A percentile compares a stretch with the other conserved stretches of the same genome.
phyloP scores from a whole-genome alignment of 1,140 invertebrate genomes.

The Panonychus citri region DNA sequence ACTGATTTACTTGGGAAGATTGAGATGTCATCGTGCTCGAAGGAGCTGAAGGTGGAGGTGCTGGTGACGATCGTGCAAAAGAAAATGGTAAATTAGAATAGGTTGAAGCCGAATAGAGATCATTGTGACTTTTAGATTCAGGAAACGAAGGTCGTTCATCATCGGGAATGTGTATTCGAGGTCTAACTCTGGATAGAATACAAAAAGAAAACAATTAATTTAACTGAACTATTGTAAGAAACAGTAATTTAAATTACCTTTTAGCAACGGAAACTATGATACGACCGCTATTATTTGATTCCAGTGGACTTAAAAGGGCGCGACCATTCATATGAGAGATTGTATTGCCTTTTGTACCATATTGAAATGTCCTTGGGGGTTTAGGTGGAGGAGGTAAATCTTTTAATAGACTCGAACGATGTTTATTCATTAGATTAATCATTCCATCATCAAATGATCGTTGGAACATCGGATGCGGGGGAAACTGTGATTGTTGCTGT shows the following conservation, averaged over 20 bases:
- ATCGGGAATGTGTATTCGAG: neutral
- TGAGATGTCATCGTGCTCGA: neutral
- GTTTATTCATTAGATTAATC: neutral
- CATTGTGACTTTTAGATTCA: neutral
- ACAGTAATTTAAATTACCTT: neutral
- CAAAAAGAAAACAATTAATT: too few relatives aligned
- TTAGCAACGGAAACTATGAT: conserved; percentile 6
- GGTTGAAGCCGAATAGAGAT: neutral
- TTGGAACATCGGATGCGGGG: neutral
- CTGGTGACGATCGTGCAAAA: neutral
- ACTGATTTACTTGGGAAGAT: neutral
- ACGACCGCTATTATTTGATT: neutral
- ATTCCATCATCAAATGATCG: neutral
- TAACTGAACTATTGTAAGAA: neutral
- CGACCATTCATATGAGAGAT: neutral
- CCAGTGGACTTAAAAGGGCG: neutral
- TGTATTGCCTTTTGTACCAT: neutral
- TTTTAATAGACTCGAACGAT: neutral
- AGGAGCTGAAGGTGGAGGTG: neutral
- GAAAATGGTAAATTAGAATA: neutral
- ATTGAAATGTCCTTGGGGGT: conserved; percentile 10
- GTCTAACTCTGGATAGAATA: neutral
- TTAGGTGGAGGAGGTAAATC: conserved; percentile 5
- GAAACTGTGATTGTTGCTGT: too few relatives aligned
- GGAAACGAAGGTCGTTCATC: neutral